Conservation (phyloP, 2,888 invertebrate species). For the Eugnorisma glareosa region DNA sequence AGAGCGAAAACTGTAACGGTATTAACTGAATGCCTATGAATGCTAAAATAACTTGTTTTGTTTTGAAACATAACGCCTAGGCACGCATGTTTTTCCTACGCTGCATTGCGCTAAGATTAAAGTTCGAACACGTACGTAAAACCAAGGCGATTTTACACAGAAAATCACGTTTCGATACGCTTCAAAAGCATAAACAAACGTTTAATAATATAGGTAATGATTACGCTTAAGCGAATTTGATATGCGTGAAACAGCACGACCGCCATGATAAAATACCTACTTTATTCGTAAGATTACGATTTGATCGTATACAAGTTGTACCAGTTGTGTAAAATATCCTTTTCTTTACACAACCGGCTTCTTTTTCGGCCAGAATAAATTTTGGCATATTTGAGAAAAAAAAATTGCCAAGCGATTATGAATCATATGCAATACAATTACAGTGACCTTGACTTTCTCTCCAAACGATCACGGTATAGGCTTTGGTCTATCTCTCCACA, state of each 20-base stretch:
- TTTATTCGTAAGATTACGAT: not conserved
- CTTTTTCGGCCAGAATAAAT: not conserved
- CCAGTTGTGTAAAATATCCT: too few relatives aligned
- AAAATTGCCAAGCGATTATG: slow-evolving; percentile 9
- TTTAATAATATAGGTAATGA: not conserved
- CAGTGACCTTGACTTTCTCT: not conserved
- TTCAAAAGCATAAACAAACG: slow-evolving; percentile 21
- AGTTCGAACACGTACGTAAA: slow-evolving; percentile 25
- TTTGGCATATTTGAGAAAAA: not conserved
- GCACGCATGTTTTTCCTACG: slow-evolving; percentile 6
- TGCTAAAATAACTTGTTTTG: slow-evolving; percentile 5
- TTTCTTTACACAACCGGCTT: too few relatives aligned
- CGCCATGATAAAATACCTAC: not conserved
- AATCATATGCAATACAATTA: not conserved
- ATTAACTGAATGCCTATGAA: not conserved
- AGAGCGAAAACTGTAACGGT: not conserved
- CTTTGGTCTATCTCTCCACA: not conserved
- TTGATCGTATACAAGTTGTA: not conserved
- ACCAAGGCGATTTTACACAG: slow-evolving; percentile 14
- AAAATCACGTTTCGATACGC: slow-evolving; percentile 47
- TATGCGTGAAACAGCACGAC: slow-evolving; percentile 13
- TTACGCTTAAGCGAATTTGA: not conserved
- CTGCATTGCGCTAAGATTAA: slow-evolving; percentile 11
- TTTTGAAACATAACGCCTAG: slow-evolving; percentile 12
- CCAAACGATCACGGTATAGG: not conserved